These are phyloP conservation scores for Yasuhikotakia modesta DNA, from an alignment of 2,797 vertebrate species.

Conservation along the genomic window DNA sequence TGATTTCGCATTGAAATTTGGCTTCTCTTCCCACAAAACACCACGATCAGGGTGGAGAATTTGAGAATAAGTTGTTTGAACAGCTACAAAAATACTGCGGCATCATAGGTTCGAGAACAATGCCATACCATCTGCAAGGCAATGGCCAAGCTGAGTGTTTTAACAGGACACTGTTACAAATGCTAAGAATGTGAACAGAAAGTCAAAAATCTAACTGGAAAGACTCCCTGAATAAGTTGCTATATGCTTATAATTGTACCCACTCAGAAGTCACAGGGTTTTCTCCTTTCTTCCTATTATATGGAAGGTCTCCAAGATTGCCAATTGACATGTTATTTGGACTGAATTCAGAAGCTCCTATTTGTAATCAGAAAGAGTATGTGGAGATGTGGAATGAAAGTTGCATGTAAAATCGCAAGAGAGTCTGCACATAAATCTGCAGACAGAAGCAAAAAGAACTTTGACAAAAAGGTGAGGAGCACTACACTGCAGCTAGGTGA, in stretches of 20 bases:
- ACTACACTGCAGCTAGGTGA: too few species aligned
- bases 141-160: too few species aligned
- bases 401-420: too few species aligned
- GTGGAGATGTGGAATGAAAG: too few species aligned
- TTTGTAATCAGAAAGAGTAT: too few species aligned
- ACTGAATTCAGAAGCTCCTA: background rate
- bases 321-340: constrained; percentile 37
- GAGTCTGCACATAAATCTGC: too few species aligned
- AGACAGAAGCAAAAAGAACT: too few species aligned
- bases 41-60: constrained; percentile 25
- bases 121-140: constrained; percentile 17
- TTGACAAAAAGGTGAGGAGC: too few species aligned
- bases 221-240: constrained; percentile 17
- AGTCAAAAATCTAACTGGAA: constrained; percentile 40
- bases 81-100: constrained; percentile 32
- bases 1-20: constrained; percentile 44
- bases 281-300: constrained; percentile 33
- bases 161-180: constrained; percentile 23
- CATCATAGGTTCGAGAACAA: constrained; percentile 21
- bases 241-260: constrained; percentile 32
- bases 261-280: constrained; percentile 32
- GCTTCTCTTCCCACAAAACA: constrained; percentile 21
- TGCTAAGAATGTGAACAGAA: constrained; percentile 30
- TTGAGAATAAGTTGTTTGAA: background rate
- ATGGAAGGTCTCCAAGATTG: constrained; percentile 24